Evolutionary conservation across 2,888 invertebrate species (phyloP).

Genomic region (Smittia sp.): DNA sequence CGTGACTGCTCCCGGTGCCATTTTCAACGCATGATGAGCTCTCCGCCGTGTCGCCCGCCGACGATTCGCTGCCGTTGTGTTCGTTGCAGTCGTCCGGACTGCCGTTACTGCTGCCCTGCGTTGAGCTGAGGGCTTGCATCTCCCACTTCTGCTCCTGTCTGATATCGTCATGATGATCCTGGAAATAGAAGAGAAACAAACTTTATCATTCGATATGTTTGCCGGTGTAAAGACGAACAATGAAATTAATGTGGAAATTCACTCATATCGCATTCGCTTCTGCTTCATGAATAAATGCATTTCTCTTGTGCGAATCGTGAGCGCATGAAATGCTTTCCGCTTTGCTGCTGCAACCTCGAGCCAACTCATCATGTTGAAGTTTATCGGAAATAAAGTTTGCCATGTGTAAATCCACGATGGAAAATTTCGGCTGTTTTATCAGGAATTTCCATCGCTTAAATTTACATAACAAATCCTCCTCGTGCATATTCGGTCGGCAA

Average conservation of each 20-base stretch:
- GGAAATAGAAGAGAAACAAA: slow-evolving; percentile 44
- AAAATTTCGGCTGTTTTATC: too few species aligned
- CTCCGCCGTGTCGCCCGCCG: slow-evolving; percentile 49
- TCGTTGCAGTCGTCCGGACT: slow-evolving; percentile 40
- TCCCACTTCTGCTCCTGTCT: slow-evolving; percentile 90
- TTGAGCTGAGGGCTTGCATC: slow-evolving; percentile 74
- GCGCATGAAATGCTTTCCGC: slow-evolving; percentile 4
- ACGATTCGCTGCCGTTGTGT: slow-evolving; percentile 49
- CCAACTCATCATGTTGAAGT: background rate
- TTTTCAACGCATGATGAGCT: slow-evolving; percentile 19
- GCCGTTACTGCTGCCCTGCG: slow-evolving; percentile 49
- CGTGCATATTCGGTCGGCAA: too few species aligned
- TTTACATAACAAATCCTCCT: too few species aligned
- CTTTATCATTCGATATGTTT: slow-evolving; percentile 11
- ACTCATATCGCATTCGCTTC: background rate
- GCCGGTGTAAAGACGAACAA: background rate
- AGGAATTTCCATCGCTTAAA: too few species aligned
- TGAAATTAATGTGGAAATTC: slow-evolving; percentile 17
- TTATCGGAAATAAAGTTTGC: background rate
- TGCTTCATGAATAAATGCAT: slow-evolving; percentile 1
- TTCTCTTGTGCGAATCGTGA: background rate
- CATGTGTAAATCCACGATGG: too few species aligned
- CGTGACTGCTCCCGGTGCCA: slow-evolving; percentile 8
- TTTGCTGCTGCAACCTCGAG: background rate
- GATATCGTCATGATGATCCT: slow-evolving; percentile 91